Evolutionary conservation across 2,113 vertebrate genomes (phyloP).

Genomic region (Salvelinus fontinalis): DNA sequence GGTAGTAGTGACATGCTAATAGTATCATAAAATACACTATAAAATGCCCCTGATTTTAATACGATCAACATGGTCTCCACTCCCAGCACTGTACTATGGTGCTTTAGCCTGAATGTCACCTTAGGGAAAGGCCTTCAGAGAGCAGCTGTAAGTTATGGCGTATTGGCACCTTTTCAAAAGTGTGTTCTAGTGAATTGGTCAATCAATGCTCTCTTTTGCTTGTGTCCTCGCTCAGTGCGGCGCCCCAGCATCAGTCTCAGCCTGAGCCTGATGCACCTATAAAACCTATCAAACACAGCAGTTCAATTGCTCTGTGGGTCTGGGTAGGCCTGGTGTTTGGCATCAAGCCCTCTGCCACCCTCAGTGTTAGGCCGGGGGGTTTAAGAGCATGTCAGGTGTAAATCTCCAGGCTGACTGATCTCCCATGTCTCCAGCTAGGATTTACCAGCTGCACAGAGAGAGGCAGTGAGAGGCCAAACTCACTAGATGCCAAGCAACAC

Average conservation of each 20-base stretch:
- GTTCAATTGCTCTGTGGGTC: slow-evolving; percentile 51
- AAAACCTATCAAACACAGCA: slow-evolving; percentile 57
- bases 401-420: slow-evolving; percentile 54
- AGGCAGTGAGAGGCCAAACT: slow-evolving; percentile 27
- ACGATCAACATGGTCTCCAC: not conserved
- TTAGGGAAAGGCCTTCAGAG: slow-evolving; percentile 52
- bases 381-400: slow-evolving; percentile 63
- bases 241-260: slow-evolving; percentile 20
- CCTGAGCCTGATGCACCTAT: slow-evolving; percentile 39
- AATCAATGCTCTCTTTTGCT: slow-evolving; percentile 62
- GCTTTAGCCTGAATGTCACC: slow-evolving; percentile 28
- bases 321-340: slow-evolving; percentile 44
- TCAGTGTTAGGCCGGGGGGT: slow-evolving; percentile 43
- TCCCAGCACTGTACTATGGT: not conserved
- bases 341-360: slow-evolving; percentile 50
- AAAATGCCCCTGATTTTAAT: not conserved
- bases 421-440: slow-evolving; percentile 40
- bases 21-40: not conserved
- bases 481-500: slow-evolving; percentile 15
- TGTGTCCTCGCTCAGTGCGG: slow-evolving; percentile 50
- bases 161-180: slow-evolving; percentile 42
- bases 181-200: slow-evolving; percentile 43
- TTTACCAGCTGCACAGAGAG: slow-evolving; percentile 45
- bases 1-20: no score
- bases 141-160: slow-evolving; percentile 51